phyloP scores from a whole-genome alignment of 2,888 invertebrate genomes.

The Brachyptera putata region DNA sequence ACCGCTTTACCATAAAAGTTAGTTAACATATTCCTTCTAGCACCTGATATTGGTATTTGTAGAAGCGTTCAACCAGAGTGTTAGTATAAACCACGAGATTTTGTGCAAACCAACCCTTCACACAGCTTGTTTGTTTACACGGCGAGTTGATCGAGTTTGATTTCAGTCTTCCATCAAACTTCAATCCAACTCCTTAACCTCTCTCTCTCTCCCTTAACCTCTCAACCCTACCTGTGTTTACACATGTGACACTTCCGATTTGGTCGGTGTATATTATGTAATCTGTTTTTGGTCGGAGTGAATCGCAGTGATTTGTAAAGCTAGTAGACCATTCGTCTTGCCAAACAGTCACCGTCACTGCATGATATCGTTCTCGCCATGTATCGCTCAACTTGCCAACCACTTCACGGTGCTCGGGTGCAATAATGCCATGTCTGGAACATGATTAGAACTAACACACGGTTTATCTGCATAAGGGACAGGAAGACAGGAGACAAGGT shows the following conservation, averaged over 20 bases:
- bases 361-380: too few species aligned
- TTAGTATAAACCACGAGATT: background rate
- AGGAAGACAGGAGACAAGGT: too few species aligned
- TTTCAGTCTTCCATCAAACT: background rate
- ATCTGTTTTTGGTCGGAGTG: background rate
- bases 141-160: background rate
- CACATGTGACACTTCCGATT: background rate
- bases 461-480: too few species aligned
- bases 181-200: background rate
- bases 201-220: background rate
- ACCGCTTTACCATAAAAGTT: too few species aligned
- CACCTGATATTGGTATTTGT: background rate
- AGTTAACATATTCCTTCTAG: background rate
- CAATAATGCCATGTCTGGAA: too few species aligned
- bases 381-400: too few species aligned
- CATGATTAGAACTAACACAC: too few species aligned
- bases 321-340: background rate
- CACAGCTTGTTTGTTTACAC: slow-evolving; percentile 1
- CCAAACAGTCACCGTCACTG: background rate
- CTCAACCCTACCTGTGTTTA: background rate
- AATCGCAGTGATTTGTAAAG: slow-evolving; percentile 2
- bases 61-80: background rate
- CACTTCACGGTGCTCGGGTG: too few species aligned
- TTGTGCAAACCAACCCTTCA: background rate
- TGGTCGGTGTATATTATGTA: background rate